Evolutionary conservation across 1,140 invertebrate genomes (phyloP).

Genomic region (Chironomus tepperi): DNA sequence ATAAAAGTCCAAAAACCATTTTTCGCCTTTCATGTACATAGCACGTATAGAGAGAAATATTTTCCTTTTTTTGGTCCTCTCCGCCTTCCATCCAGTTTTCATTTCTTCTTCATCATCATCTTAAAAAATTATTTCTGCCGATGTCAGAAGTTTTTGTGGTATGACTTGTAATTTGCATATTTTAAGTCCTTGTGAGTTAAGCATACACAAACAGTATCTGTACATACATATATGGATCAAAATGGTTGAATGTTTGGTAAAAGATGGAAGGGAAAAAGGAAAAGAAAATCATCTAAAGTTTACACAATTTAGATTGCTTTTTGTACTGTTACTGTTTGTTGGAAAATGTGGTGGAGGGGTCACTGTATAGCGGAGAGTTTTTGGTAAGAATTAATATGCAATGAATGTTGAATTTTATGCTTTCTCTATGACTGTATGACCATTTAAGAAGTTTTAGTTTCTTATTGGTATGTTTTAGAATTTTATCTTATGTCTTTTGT

Average conservation of each 20-base stretch:
- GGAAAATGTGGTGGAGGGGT: not conserved
- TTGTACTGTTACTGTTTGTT: not conserved
- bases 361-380: no score
- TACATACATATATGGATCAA: no score
- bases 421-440: not conserved
- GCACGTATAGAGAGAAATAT: no score
- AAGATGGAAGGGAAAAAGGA: not conserved
- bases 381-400: not conserved
- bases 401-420: constrained; percentile 4
- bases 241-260: not conserved
- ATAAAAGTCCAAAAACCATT: no score
- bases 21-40: no score
- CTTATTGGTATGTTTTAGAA: no score
- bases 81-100: no score
- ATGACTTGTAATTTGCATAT: constrained; percentile 14
- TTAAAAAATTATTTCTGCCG: constrained; percentile 8
- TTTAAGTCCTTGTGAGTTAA: not conserved
- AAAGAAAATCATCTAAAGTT: not conserved
- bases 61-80: no score
- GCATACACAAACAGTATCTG: no score
- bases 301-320: not conserved
- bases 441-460: not conserved
- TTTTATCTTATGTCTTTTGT: no score
- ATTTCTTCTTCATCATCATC: no score
- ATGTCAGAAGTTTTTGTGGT: constrained; percentile 7